Conservation (phyloP, 2,797 vertebrate genomes). For the Chromobotia macracanthus region DNA sequence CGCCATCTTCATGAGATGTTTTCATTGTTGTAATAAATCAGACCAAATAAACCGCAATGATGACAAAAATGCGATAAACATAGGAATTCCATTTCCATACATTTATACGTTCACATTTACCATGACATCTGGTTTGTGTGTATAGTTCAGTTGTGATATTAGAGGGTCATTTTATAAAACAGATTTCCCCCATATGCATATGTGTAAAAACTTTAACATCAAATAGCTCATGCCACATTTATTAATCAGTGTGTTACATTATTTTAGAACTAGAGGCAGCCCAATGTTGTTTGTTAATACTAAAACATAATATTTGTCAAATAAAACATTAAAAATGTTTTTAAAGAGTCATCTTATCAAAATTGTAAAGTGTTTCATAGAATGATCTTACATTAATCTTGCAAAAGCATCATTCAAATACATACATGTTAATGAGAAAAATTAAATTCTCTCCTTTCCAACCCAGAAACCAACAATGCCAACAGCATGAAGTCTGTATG, state of each 20-base stretch:
- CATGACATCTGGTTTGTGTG: conserved; percentile 16
- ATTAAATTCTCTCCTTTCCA: not conserved
- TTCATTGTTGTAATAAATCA: conserved; percentile 39
- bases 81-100: conserved; percentile 30
- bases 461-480: conserved; percentile 9
- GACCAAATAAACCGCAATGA: conserved; percentile 30
- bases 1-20: conserved; percentile 26
- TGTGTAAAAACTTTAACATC: too few species aligned
- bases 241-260: too few species aligned
- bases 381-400: not conserved
- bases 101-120: conserved; percentile 23
- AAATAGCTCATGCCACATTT: too few species aligned
- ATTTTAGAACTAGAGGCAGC: too few species aligned
- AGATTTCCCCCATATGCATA: too few species aligned
- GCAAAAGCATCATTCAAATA: not conserved
- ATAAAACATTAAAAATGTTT: too few species aligned
- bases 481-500: conserved; percentile 7
- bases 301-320: too few species aligned
- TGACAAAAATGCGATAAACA: conserved; percentile 28
- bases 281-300: too few species aligned
- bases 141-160: not conserved
- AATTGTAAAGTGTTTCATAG: too few species aligned
- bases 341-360: too few species aligned
- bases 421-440: not conserved
- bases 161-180: too few species aligned